Evolutionary conservation across 2,888 invertebrate genomes (phyloP), one percentile per base, ranked within the genome.

Genomic region (Unio delphinus): DNA sequence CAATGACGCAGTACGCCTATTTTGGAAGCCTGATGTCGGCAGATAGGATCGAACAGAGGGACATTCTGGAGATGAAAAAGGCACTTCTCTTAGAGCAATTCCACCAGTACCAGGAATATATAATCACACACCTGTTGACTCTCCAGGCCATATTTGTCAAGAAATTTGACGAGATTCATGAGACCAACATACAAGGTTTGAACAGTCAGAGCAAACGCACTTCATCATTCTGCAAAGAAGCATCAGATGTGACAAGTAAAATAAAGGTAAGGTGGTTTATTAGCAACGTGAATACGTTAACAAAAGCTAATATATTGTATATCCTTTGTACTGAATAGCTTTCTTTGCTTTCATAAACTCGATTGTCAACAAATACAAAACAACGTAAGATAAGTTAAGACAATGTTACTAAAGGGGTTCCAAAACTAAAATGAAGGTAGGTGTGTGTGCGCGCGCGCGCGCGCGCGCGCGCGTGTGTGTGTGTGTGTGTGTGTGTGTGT

Each of bases 71-170:
- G 0, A 64, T 69, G 30, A 73, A 72, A 17, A 77, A 75, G 56
- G 73, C 73, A 17, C 66, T 68, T 17, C 72, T 71, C 6, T 69
- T 70, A 0, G 73, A 77, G 8, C 70, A 75, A 26, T 75, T 73
- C 26, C 63, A 75, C 6, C 73, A 77, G 30, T 58, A 73, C 30
- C 68, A 75, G 61, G 77, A 77, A 58, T 75, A 77, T 55, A 17
- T 73, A 26, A 72, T 77, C 23, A 67, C 77, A 1, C 70, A 73
- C 45, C 69, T 77, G 18, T 70, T 77, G 5, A 55, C 66, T 30
- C 75, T 72, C 55, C 77, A 77, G 68, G 67, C 72, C 55, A 68
- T 69, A 34, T 77, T 77, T 59, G 73, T 68, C 64, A 57, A 67
- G 8, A 65, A 67, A 59, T 61, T 77, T 23, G 75, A 75, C 57